Evolutionary conservation across 2,797 vertebrate species (phyloP), one percentile per base, ranked within the genome.

Genomic region (Poliocrania exsul): DNA sequence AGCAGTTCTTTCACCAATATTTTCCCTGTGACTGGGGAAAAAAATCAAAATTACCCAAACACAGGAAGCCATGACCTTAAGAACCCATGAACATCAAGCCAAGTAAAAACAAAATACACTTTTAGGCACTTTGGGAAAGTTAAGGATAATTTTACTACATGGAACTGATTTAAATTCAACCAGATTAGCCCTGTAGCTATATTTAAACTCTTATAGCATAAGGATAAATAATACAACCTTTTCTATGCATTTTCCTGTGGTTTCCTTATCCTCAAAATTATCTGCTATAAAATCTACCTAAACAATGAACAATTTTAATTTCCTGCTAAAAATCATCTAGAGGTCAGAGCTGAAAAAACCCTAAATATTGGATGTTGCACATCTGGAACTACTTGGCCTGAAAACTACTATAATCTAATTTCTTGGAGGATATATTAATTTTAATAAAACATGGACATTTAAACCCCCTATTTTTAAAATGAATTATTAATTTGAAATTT

Each of bases 361-460:
- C 12, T 70, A 82, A 80, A 40, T 53, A 49, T 2, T 50, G 11
- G 44, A 44, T 72, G 95, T 79, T 92, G 25, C 17, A 58, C 25
- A 28, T 77, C 61, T 84, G 61, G 65, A 49, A 81, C 13, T 31
- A 37, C 49, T 35, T 85, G 67, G 69, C 26, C 9, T 33, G 33
- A 65, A 90, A 86, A 49, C 20, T n/a, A 12, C 20, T 70, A 15
- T 54, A 85, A 40, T 21, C 33, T 62, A 18, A 38, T 92, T 91
- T 92, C 19, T 50, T 92, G n/a, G 31, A 66, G 49, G 20, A 81
- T 13, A 67, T 37, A 84, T 16, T 33, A 73, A 71, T 58, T 90
- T 94, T 79, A 77, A 95, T 92, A 95, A 92, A 96, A 74, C 69
- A 89, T 65, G 42, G 72, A 90, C 6, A 92, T 85, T 83, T 83